Evolutionary conservation across 2,113 vertebrate genomes (phyloP), one percentile per base, ranked within the genome.

Genomic region (Marcusenius ussheri): DNA sequence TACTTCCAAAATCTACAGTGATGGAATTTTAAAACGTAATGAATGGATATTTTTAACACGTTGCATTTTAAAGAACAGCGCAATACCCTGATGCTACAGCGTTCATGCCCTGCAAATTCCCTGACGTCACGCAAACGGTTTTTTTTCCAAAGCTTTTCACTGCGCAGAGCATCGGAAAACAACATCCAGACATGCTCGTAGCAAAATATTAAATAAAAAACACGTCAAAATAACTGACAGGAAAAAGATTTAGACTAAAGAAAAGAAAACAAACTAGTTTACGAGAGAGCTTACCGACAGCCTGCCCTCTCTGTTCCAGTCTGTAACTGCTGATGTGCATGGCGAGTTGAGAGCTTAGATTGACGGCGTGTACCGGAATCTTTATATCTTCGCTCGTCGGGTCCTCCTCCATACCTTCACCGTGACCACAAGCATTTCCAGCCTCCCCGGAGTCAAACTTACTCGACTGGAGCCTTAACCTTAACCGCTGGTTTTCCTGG

Each of bases 401-500:
- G 87, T 88, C 89, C 70, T 88, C 87, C 74, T 90, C 91, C 74
- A 87, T 89, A 39, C 87, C 91, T 88, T 62, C 87, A 39, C 88
- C 66, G 6, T 70, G 53, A 77, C 3, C 84, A 21, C 35, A 74
- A 83, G 80, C 88, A 66, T 89, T 90, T 50, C 87, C 88, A 83
- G 24, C 58, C 35, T 46, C 88, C 21, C 50, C 45, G 9, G 85
- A 83, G 88, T 91, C 92, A 58, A 3, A 90, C 66, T 95, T 92
- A 89, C 91, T 83, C 1, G 93, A 39, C 92, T 95, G 95, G n/a
- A 96, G 92, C 92, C 92, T 92, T 3, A 93, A 89, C 74, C 91
- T 42, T 11, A 96, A 94, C 70, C 94, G 93, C 90, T 91, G 95
- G 92, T 96, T 96, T 42, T 96, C 96, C 87, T 95, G 94, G 93